Percentiles rank a stretch among this genome's conserved stretches.
These are phyloP conservation scores for Schizothorax lantsangensis DNA, from an alignment of 2,797 vertebrate genomes.

Conservation along the genomic window DNA sequence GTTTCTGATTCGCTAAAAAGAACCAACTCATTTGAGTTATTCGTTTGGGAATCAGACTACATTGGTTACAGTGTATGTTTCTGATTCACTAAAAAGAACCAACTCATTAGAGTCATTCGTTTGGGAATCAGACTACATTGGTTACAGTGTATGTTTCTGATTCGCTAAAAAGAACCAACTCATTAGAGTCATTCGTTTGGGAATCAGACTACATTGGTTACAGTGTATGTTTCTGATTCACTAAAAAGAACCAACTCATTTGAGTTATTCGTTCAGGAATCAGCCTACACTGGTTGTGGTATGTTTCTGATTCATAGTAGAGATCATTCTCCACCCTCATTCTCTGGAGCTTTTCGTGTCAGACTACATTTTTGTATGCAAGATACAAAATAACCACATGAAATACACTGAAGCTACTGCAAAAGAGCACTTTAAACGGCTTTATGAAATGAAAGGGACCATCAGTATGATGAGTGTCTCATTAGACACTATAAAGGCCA, in stretches of 20 bases:
- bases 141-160: too few relatives aligned
- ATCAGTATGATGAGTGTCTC: not conserved
- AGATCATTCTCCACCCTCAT: not conserved
- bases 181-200: too few relatives aligned
- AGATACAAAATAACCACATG: not conserved
- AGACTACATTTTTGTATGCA: not conserved
- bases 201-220: not conserved
- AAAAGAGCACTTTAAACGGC: not conserved
- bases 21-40: too few relatives aligned
- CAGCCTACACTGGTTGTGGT: not conserved
- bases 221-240: not conserved
- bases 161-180: not conserved
- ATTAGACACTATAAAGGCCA: constrained; percentile 36
- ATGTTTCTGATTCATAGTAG: not conserved
- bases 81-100: too few relatives aligned
- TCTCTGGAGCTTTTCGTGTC: not conserved
- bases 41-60: too few relatives aligned
- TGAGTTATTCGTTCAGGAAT: not conserved
- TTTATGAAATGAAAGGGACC: not conserved
- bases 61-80: too few relatives aligned
- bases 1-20: too few relatives aligned
- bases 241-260: not conserved
- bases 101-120: too few relatives aligned
- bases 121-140: too few relatives aligned
- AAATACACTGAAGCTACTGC: not conserved